Evolutionary conservation across 2,888 invertebrate genomes (phyloP).

Genomic region (Cordilura impudica): DNA sequence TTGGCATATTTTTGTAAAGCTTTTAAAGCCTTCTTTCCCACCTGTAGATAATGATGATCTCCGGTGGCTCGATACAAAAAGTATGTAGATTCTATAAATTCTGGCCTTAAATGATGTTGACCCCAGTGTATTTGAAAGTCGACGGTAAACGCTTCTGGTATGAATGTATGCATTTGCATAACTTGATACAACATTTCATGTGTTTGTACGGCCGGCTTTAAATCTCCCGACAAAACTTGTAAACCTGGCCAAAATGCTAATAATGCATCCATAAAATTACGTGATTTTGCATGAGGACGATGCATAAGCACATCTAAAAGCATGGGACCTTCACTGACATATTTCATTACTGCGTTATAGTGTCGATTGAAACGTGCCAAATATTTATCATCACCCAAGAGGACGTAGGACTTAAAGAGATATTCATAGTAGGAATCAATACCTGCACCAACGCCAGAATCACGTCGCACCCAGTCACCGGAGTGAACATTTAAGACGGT

Average conservation of each 20-base stretch:
- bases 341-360: slow-evolving; percentile 97
- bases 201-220: slow-evolving; percentile 98
- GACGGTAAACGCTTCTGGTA: slow-evolving; percentile 98
- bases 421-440: slow-evolving; percentile 99
- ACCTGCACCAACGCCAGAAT: slow-evolving; percentile 99
- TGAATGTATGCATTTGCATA: slow-evolving; percentile 97
- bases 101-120: slow-evolving; percentile 96
- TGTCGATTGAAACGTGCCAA: slow-evolving; percentile 96
- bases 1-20: slow-evolving; percentile 93
- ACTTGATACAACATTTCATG: slow-evolving; percentile 99
- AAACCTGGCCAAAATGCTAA: slow-evolving; percentile 99
- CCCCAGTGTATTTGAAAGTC: slow-evolving; percentile 99
- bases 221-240: slow-evolving; percentile 92
- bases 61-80: slow-evolving; percentile 96
- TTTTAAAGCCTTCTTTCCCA: slow-evolving; percentile 90
- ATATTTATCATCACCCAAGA: slow-evolving; percentile 95
- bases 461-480: slow-evolving; percentile 97
- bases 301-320: slow-evolving; percentile 98
- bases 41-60: slow-evolving; percentile 96
- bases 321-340: slow-evolving; percentile 94
- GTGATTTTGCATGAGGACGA: slow-evolving; percentile 93
- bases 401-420: slow-evolving; percentile 96
- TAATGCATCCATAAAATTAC: slow-evolving; percentile 98
- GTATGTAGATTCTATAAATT: slow-evolving; percentile 98
- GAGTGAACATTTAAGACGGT: slow-evolving; percentile 98